phyloP scores from a whole-genome alignment of 2,888 invertebrate genomes.

The Podotricha telesiphe region DNA sequence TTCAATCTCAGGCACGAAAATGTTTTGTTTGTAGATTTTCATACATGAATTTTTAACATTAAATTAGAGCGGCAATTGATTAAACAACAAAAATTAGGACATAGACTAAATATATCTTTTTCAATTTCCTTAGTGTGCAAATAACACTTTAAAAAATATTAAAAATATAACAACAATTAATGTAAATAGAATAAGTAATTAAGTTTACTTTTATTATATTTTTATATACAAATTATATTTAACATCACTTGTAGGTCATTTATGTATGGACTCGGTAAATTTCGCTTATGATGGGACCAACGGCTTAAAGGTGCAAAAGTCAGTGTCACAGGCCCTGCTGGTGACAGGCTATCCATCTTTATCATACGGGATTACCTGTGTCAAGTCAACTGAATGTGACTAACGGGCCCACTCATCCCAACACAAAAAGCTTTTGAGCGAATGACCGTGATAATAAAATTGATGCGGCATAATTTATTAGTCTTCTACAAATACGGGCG shows the following conservation, averaged over 20 bases:
- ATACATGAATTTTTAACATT: not conserved
- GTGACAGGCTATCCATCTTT: slow-evolving; percentile 16
- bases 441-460: slow-evolving; percentile 26
- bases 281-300: slow-evolving; percentile 4
- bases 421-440: slow-evolving; percentile 53
- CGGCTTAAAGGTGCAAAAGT: slow-evolving; percentile 23
- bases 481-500: not conserved
- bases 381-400: slow-evolving; percentile 59
- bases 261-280: slow-evolving; percentile 3
- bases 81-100: not conserved
- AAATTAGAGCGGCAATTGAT: not conserved
- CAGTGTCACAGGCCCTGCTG: slow-evolving; percentile 21
- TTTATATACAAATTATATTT: no score
- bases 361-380: slow-evolving; percentile 25
- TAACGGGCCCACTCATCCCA: slow-evolving; percentile 55
- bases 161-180: no score
- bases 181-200: no score
- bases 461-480: slow-evolving; percentile 22
- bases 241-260: not conserved
- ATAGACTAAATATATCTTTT: no score
- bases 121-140: no score
- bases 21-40: not conserved
- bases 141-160: no score
- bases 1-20: not conserved
- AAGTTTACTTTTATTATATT: no score